These are phyloP conservation scores for Odontomachus brunneus DNA, from an alignment of 1,140 invertebrate genomes.

Conservation along the genomic window DNA sequence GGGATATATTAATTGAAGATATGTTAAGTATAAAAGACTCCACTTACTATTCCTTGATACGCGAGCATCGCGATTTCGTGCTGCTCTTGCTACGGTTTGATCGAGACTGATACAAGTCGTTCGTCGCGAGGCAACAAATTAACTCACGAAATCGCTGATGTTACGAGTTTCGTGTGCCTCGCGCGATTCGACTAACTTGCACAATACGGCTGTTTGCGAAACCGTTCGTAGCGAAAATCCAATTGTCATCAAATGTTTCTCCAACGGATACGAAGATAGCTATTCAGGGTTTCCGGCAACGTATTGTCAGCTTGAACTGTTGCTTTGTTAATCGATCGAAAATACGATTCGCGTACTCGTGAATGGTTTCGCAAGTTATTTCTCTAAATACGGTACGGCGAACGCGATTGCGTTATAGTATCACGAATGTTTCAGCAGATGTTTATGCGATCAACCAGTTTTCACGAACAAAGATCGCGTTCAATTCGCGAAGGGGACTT, in stretches of 20 bases:
- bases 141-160: slow-evolving; percentile 52
- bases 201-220: background rate
- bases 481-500: background rate
- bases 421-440: background rate
- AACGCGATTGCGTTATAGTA: background rate
- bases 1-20: slow-evolving; percentile 5
- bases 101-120: slow-evolving; percentile 40
- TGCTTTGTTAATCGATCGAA: no score
- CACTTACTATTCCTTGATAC: slow-evolving; percentile 43
- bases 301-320: no score
- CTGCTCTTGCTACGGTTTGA: slow-evolving; percentile 3
- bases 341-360: background rate
- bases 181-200: slow-evolving; percentile 35
- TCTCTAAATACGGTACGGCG: background rate
- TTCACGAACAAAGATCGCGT: background rate
- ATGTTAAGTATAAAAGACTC: background rate
- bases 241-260: background rate
- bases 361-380: background rate
- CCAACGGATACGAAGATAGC: background rate
- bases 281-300: background rate
- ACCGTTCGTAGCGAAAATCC: background rate
- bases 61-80: background rate
- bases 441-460: background rate
- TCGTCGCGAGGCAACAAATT: slow-evolving; percentile 29
- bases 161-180: background rate